Evolutionary conservation across 2,888 invertebrate genomes (phyloP), one percentile per base, ranked within the genome.

Genomic region (Tineola bisselliella): DNA sequence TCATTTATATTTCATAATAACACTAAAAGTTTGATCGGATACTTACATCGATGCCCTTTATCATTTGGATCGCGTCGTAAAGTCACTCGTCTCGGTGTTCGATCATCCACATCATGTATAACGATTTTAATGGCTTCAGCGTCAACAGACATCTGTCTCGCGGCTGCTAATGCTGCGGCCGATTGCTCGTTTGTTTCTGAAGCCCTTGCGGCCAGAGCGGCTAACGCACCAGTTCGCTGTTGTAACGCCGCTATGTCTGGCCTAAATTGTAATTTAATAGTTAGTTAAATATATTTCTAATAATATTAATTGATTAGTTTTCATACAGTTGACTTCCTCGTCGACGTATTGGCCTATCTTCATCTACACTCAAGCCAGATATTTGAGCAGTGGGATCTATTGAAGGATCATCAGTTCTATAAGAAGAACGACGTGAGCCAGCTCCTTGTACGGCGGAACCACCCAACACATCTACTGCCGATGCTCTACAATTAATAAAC

Each of bases 61-160:
- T 95, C 95, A 48, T 91, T 89, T 33, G 94, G 92, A 80, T 95
- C 94, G 64, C 93, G 89, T 61, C 94, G 88, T 61, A 95, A 82
- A 11, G 92, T 87, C 61, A 95, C 93, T 66, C 94, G 89, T 63
- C 93, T 88, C 67, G 94, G 94, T 30, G 93, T 89, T 66, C 89
- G 88, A 63, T 93, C 93, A 78, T 96, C 96, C 12, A 96, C 96
- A 76, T 96, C 96, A 73, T 96, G 95, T 70, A 96, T 96, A 66
- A 96, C 95, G 67, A 96, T 96, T 76, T 95, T 93, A 70, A 96
- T 96, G 65, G 95, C 95, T 76, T 96, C 96, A 0, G 96, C 96
- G 72, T 96, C 96, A 63, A 93, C 94, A 17, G 95, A 94, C 71
- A 94, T 94, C 72, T 96, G 95, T 5, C 95, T 88, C 52, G 93